phyloP scores from a whole-genome alignment of 2,888 invertebrate genomes.

The Lottia gigantea region DNA sequence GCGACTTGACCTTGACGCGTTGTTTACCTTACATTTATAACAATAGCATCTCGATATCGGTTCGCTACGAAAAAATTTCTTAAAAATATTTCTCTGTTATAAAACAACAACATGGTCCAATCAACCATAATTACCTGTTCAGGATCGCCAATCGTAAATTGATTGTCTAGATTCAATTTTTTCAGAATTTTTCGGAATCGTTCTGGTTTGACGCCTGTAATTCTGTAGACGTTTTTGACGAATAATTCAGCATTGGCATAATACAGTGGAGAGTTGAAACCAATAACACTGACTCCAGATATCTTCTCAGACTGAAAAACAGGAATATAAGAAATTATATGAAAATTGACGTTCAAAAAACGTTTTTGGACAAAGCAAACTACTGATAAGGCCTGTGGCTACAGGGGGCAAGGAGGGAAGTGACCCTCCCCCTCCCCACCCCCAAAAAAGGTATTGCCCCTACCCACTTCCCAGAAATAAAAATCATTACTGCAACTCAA shows the following conservation, averaged over 20 bases:
- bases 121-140: not conserved
- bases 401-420: too few relatives aligned
- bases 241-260: slow-evolving; percentile 70
- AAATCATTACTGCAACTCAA: too few relatives aligned
- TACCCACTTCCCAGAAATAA: too few relatives aligned
- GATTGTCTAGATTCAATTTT: slow-evolving; percentile 16
- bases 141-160: not conserved
- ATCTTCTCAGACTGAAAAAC: slow-evolving; percentile 53
- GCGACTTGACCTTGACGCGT: too few relatives aligned
- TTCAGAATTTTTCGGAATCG: slow-evolving; percentile 49
- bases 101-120: too few relatives aligned
- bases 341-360: not conserved
- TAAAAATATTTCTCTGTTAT: too few relatives aligned
- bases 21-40: too few relatives aligned
- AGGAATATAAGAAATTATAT: not conserved
- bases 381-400: too few relatives aligned
- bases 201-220: slow-evolving; percentile 57
- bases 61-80: too few relatives aligned
- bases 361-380: slow-evolving; percentile 25
- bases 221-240: slow-evolving; percentile 57
- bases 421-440: too few relatives aligned
- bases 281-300: slow-evolving; percentile 67
- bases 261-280: slow-evolving; percentile 69
- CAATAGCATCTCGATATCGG: too few relatives aligned
- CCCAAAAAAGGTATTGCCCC: too few relatives aligned